Evolutionary conservation across 2,797 vertebrate genomes (phyloP).

Genomic region (Phataginus tricuspis): DNA sequence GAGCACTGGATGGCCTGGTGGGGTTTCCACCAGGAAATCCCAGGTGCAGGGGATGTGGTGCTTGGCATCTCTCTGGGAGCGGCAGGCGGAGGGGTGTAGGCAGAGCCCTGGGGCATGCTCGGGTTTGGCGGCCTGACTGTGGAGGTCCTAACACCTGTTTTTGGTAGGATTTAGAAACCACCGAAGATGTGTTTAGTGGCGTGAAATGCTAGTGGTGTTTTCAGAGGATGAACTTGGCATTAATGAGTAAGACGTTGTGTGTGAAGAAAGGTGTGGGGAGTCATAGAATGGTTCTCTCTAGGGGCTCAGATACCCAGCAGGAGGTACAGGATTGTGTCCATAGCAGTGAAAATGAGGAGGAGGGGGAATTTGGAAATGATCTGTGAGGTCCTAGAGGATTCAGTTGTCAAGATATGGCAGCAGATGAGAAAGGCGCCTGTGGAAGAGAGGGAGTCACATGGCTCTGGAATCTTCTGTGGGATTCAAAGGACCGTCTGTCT

Average conservation of each 20-base stretch:
- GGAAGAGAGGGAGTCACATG: too few relatives aligned
- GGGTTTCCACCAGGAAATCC: not conserved
- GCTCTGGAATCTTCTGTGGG: not conserved
- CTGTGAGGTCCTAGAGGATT: not conserved
- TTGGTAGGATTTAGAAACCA: not conserved
- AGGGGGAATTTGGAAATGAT: not conserved
- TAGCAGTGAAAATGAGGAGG: not conserved
- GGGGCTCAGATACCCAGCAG: not conserved
- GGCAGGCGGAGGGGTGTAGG: not conserved
- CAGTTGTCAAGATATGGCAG: not conserved
- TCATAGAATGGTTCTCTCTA: not conserved
- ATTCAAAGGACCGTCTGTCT: not conserved
- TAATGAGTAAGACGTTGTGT: not conserved
- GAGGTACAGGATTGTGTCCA: not conserved
- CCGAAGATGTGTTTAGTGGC: not conserved
- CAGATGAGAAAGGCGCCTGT: not conserved
- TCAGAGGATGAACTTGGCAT: not conserved
- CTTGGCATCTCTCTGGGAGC: too few relatives aligned
- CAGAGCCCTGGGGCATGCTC: rapidly evolving
- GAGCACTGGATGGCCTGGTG: not conserved
- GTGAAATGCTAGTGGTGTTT: not conserved
- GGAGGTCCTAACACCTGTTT: not conserved
- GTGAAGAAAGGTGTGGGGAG: not conserved
- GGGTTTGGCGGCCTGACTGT: not conserved
- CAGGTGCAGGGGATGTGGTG: not conserved